Evolutionary conservation across 2,113 vertebrate species (phyloP), one percentile per base, ranked within the genome.

Genomic region (Eulemur macaco): DNA sequence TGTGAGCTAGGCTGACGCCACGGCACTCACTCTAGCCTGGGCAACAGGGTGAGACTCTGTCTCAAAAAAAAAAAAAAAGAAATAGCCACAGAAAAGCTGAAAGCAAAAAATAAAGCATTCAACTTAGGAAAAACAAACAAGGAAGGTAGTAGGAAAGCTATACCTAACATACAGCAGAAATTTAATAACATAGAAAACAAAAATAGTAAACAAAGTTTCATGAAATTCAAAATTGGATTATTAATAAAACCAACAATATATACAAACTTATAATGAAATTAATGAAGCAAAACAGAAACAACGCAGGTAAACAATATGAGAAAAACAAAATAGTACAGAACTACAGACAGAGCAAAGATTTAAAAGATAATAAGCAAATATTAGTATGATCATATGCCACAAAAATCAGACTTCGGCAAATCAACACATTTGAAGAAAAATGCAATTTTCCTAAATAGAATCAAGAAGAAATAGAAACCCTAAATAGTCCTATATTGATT

Each of bases 381-480:
- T 84, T 31, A 42, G 4, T 34, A 60, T 29, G 45, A 37, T 47
- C 80, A 81, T 68, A 68, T 74, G 2, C 1, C 78, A 85, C 18
- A 96, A 54, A 81, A 64, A 81, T 68, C 27, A 89, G 6, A 39
- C 9, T 81, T 81, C 85, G 29, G 18, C 6, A 92, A 94, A 64
- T 1, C 81, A 25, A 89, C 8, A 85, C 1, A 39, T 25, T 76
- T 52, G 2, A n/a, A 82, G 29, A 29, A 37, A 87, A 69, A 81
- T 31, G 58, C n/a, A 84, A 89, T 58, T 63, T 27, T 50, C 3
- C 8, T 82, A 37, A 66, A 58, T 66, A 52, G 42, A 96, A 77
- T 12, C 8, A 94, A 89, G 39, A 73, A 66, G 45, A 96, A 86
- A 78, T 69, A 86, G 63, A 97, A 86, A 89, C 8, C 1, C 18